Base-by-base conservation (phyloP, 92 coral and sea anemone genomes). In the Porites divaricata region DNA sequence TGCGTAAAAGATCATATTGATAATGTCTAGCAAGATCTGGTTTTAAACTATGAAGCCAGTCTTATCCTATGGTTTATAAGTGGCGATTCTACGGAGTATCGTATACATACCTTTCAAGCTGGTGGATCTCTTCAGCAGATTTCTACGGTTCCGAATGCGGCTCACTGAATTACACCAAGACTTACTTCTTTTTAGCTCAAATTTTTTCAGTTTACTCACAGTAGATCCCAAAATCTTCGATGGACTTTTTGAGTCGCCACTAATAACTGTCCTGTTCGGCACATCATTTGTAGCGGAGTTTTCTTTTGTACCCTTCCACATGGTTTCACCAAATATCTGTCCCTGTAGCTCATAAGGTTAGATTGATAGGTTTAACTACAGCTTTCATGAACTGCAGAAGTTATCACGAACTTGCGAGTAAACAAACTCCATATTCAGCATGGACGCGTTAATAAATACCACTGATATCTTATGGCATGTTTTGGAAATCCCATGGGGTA, bases 151-250 rank as follows among this genome's bases (percentile, higher is more conserved):
- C 70, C 67, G 50, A 25, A 70, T 72, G 35, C 68, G 67, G 8
- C 74, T 23, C 61, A 81, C 59, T 0, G 78, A 70, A 3, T 73
- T 58, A 8, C 70, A 62, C 85, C 85, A 81, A 11, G 85, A 81
- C 23, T 57, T 69, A 9, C 85, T 70, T 15, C 85, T 26, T 59
- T 56, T 81, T 0, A 81, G 68, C 13, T 57, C 77, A 28, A 57
- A 35, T 49, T 70, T 72, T 70, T 71, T 81, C 13, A 72, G 21
- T 12, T 56, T 35, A 72, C 70, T 41, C 77, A 14, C 62, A 2
- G 80, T 16, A 26, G 54, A 17, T 7, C 61, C 71, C 13, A 14
- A 28, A 51, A 67, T 25, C 61, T 66, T 79, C 1, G 74, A 50
- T n/a, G 19, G 74, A 63, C 67, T 49, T 52, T 28, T 67, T 13